phyloP scores from a whole-genome alignment of 2,113 vertebrate species.

The Polypterus senegalus region DNA sequence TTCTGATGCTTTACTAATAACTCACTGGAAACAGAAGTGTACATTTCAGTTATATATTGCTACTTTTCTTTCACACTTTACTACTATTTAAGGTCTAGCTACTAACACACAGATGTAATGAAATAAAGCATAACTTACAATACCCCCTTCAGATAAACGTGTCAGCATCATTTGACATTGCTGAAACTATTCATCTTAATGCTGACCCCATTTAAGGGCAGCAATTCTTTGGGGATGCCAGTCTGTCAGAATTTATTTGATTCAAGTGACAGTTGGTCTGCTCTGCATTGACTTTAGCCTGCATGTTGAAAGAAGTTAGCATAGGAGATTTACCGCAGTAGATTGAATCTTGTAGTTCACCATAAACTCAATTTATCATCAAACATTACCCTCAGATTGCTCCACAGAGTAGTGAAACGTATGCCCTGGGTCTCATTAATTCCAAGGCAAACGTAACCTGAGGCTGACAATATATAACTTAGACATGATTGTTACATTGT shows the following conservation, averaged over 20 bases:
- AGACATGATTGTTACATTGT: constrained; percentile 28
- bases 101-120: background rate
- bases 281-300: constrained; percentile 36
- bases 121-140: background rate
- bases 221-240: constrained; percentile 40
- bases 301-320: constrained; percentile 41
- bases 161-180: background rate
- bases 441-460: constrained; percentile 39
- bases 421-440: constrained; percentile 53
- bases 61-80: too few species aligned
- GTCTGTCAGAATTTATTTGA: constrained; percentile 52
- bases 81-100: background rate
- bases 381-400: constrained; percentile 49
- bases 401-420: constrained; percentile 37
- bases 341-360: constrained; percentile 55
- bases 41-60: too few species aligned
- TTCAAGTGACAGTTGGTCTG: constrained; percentile 53
- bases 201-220: constrained; percentile 44
- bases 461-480: constrained; percentile 39
- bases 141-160: background rate
- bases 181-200: constrained; percentile 16
- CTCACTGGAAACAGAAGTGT: too few species aligned
- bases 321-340: constrained; percentile 54
- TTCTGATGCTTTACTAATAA: too few species aligned
- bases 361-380: constrained; percentile 66